Evolutionary conservation across 2,113 vertebrate species (phyloP).

Genomic region (Stercorarius parasiticus): DNA sequence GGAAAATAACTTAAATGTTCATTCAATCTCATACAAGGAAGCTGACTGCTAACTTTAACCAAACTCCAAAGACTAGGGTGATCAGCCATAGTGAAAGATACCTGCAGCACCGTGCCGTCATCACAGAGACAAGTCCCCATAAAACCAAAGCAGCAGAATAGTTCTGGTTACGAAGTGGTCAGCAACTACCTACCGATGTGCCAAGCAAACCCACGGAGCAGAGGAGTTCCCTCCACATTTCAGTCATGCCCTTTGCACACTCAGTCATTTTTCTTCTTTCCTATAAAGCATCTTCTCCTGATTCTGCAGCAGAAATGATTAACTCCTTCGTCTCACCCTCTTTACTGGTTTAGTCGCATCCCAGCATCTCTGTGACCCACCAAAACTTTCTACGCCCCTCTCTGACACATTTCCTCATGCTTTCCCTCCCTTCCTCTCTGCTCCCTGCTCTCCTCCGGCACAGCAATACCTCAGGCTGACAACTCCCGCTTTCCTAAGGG

Average conservation of each 20-base stretch:
- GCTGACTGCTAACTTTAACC: rapidly evolving
- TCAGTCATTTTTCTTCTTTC: background rate
- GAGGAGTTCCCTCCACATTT: rapidly evolving
- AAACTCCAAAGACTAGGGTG: rapidly evolving
- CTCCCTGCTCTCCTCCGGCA: background rate
- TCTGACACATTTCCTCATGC: rapidly evolving
- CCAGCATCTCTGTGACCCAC: background rate
- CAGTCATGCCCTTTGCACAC: rapidly evolving
- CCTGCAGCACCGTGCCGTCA: too few relatives aligned
- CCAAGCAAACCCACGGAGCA: background rate
- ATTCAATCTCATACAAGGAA: rapidly evolving
- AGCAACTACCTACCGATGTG: rapidly evolving
- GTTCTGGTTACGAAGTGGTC: rapidly evolving
- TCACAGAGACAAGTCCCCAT: rapidly evolving
- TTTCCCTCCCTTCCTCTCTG: background rate
- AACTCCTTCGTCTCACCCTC: background rate
- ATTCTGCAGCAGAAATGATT: rapidly evolving
- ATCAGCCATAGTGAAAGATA: background rate
- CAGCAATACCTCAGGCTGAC: background rate
- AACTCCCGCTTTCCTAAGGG: rapidly evolving
- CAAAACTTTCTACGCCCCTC: background rate
- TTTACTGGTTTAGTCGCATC: background rate
- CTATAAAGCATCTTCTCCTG: rapidly evolving
- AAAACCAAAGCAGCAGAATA: rapidly evolving
- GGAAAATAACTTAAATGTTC: rapidly evolving